Percentiles rank a stretch among this genome's conserved stretches.
phyloP scores from a whole-genome alignment of 2,888 invertebrate species.

The Tinea trinotella region DNA sequence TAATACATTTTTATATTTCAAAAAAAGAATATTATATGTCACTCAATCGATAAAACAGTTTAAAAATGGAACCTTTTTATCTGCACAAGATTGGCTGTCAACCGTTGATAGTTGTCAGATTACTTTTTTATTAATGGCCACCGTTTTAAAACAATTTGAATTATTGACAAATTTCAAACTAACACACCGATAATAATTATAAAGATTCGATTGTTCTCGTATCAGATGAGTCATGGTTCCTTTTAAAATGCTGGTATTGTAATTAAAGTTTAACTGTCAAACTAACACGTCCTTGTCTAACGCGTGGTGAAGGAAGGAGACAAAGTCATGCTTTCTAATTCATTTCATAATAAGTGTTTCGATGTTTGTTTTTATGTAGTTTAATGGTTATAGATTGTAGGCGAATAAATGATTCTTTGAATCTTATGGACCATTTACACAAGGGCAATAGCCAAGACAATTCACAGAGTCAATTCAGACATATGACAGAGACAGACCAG shows the following conservation, averaged over 20 bases:
- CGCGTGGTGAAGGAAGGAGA: not conserved
- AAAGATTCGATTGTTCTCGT: constrained; percentile 40
- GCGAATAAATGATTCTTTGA: too few relatives aligned
- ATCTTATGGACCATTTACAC: too few relatives aligned
- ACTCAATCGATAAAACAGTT: constrained; percentile 35
- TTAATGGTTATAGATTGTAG: too few relatives aligned
- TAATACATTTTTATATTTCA: not conserved
- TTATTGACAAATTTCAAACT: constrained; percentile 61
- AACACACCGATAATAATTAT: constrained; percentile 32
- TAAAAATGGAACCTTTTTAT: constrained; percentile 60
- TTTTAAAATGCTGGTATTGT: constrained; percentile 7
- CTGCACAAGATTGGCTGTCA: constrained; percentile 52
- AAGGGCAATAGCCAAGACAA: too few relatives aligned
- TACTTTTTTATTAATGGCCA: constrained; percentile 35
- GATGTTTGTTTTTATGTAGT: too few relatives aligned
- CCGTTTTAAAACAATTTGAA: constrained; percentile 33
- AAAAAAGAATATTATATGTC: constrained; percentile 22
- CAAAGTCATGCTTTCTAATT: not conserved
- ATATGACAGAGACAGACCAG: too few relatives aligned
- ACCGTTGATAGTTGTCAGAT: constrained; percentile 57
- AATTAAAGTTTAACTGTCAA: constrained; percentile 7
- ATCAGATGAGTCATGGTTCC: constrained; percentile 20
- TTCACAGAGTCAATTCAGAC: too few relatives aligned
- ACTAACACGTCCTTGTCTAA: not conserved
- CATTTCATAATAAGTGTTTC: not conserved